Evolutionary conservation across 2,888 invertebrate species (phyloP), one percentile per base, ranked within the genome.

Genomic region (Piscicola geometra): DNA sequence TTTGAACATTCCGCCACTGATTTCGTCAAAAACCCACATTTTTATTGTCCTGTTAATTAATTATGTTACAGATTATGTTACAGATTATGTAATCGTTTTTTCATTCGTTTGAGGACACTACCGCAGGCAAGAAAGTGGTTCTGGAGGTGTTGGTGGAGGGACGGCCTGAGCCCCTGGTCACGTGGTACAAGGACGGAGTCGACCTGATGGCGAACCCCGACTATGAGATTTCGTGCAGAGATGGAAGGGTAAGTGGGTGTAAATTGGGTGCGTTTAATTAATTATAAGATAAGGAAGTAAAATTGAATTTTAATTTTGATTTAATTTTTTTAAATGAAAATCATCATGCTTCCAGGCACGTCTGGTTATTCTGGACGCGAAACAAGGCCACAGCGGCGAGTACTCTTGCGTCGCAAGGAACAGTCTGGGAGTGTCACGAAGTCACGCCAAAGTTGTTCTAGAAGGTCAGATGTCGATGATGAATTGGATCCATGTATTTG

Each of bases 331-430:
- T 25, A 56, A 18, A 56, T 15, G n/a, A 56, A 56, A 56, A 56
- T 41, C 9, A 41, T 41, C 9, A 15, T 9, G 15, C 5, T 41
- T 41, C 41, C 60, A 56, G 60, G n/a, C 72, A 21, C 88, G 89
- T 33, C 86, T 93, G 76, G 89, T 89, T 81, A 87, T 93, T 69
- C 90, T 89, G 80, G 83, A 84, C 75, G 82, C 81, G 5, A 81
- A 82, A 77, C 80, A 81, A 15, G 93, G 92, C 0, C 90, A 91
- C 77, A 90, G 90, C 71, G 93, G 93, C 56, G 88, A 91, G 79
- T 93, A 92, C 84, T 91, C 91, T 1, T 92, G 92, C 81, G 90
- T 89, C 12, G 92, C 92, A 18, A 87, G 87, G 64, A 93, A 93
- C 35, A 89, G 91, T 77, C 91, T 92, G 84, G 96, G 96, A 5